Evolutionary conservation across 2,113 vertebrate species (phyloP).

Genomic region (Hoplias malabaricus): DNA sequence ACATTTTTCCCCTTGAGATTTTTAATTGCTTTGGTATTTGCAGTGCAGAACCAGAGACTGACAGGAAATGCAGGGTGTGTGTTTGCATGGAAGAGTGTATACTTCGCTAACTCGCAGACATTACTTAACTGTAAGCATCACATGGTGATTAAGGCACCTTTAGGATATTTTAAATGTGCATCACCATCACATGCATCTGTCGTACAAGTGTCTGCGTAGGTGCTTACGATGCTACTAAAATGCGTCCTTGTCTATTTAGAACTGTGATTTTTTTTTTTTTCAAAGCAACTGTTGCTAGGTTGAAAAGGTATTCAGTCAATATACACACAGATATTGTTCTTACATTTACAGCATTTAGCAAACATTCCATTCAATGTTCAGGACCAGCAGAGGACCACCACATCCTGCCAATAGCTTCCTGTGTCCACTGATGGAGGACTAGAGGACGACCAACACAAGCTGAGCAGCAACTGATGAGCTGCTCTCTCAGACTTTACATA

Average conservation of each 20-base stretch:
- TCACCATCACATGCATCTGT: not conserved
- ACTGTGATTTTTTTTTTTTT: not conserved
- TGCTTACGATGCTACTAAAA: not conserved
- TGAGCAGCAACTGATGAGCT: too few relatives aligned
- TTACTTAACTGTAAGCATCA: not conserved
- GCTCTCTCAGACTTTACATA: too few relatives aligned
- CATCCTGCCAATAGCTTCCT: too few relatives aligned
- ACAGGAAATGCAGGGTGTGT: conserved; percentile 1
- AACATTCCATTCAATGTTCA: too few relatives aligned
- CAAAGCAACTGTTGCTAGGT: too few relatives aligned
- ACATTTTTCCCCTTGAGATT: not conserved
- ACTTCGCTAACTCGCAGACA: not conserved
- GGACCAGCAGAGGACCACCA: too few relatives aligned
- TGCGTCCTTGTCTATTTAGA: not conserved
- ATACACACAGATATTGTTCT: too few relatives aligned
- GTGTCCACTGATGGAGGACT: too few relatives aligned
- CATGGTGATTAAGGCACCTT: not conserved
- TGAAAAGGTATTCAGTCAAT: too few relatives aligned
- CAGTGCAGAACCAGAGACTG: conserved; percentile 4
- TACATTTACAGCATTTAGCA: too few relatives aligned
- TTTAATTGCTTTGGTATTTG: conserved; percentile 47
- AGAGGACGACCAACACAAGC: too few relatives aligned
- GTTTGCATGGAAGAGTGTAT: not conserved
- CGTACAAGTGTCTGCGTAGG: not conserved
- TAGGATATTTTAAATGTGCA: not conserved